Evolutionary conservation across 2,797 vertebrate species (phyloP).

Genomic region (Characodon lateralis): DNA sequence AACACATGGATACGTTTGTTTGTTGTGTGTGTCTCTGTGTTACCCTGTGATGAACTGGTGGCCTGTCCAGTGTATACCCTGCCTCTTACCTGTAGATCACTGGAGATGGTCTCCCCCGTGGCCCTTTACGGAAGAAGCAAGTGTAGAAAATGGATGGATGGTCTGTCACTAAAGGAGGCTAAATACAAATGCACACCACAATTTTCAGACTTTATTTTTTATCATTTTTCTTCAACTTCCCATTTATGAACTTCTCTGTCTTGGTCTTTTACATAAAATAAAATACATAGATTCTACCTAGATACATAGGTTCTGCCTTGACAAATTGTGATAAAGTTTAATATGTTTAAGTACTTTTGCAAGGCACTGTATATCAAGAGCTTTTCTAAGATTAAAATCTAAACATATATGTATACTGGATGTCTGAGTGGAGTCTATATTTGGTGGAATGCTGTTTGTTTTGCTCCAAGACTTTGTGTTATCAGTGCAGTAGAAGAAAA

Average conservation of each 20-base stretch:
- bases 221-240: too few relatives aligned
- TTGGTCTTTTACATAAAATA: neutral
- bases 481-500: conserved; percentile 18
- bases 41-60: too few relatives aligned
- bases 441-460: conserved; percentile 22
- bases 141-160: too few relatives aligned
- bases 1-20: too few relatives aligned
- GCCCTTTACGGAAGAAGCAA: too few relatives aligned
- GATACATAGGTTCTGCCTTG: neutral
- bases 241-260: neutral
- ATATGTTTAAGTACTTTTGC: neutral
- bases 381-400: conserved; percentile 36
- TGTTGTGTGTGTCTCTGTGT: too few relatives aligned
- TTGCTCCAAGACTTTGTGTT: conserved; percentile 33
- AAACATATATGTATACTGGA: conserved; percentile 31
- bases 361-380: conserved; percentile 11
- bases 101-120: too few relatives aligned
- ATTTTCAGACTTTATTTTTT: neutral
- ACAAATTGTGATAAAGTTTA: neutral
- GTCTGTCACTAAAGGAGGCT: too few relatives aligned
- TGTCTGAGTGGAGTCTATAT: conserved; percentile 10
- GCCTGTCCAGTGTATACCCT: too few relatives aligned
- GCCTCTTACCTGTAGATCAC: too few relatives aligned
- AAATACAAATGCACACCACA: neutral
- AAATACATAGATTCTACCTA: too few relatives aligned